phyloP scores from a whole-genome alignment of 2,888 invertebrate species.

The Meloe dianella region DNA sequence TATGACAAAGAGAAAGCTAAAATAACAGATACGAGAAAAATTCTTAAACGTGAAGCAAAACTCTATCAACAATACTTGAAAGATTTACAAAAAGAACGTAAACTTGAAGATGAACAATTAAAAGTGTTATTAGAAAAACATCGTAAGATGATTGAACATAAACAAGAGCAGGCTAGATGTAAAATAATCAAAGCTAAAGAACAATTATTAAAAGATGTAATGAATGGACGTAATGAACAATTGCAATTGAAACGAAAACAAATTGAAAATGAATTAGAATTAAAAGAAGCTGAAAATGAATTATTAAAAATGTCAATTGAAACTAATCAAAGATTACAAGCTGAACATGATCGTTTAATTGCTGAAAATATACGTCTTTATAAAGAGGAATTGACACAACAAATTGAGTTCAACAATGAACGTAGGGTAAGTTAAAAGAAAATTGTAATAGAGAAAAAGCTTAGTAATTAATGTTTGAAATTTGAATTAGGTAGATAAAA shows the following conservation, averaged over 20 bases:
- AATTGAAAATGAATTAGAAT: slow-evolving; percentile 48
- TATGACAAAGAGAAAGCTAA: slow-evolving; percentile 48
- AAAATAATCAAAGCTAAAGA: slow-evolving; percentile 49
- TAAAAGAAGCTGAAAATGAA: slow-evolving; percentile 54
- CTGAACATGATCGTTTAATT: slow-evolving; percentile 50
- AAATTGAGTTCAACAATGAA: slow-evolving; percentile 55
- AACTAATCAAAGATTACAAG: slow-evolving; percentile 50
- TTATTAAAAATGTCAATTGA: slow-evolving; percentile 48
- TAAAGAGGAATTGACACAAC: slow-evolving; percentile 53
- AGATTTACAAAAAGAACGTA: slow-evolving; percentile 49
- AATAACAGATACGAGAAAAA: slow-evolving; percentile 38
- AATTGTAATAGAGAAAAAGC: background rate
- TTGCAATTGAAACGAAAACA: slow-evolving; percentile 47
- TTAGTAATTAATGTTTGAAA: background rate
- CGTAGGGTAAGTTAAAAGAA: slow-evolving; percentile 48
- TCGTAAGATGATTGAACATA: slow-evolving; percentile 45
- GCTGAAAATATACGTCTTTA: slow-evolving; percentile 48
- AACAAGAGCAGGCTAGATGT: slow-evolving; percentile 52
- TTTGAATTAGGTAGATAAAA: background rate
- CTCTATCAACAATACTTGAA: slow-evolving; percentile 51
- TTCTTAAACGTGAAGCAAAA: slow-evolving; percentile 48
- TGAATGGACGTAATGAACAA: slow-evolving; percentile 53
- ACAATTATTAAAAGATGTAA: slow-evolving; percentile 48
- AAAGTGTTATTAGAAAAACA: slow-evolving; percentile 47
- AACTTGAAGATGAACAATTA: slow-evolving; percentile 50